These are phyloP conservation scores for Tachysurus fulvidraco DNA, from an alignment of 2,113 vertebrate species.

Conservation along the genomic window DNA sequence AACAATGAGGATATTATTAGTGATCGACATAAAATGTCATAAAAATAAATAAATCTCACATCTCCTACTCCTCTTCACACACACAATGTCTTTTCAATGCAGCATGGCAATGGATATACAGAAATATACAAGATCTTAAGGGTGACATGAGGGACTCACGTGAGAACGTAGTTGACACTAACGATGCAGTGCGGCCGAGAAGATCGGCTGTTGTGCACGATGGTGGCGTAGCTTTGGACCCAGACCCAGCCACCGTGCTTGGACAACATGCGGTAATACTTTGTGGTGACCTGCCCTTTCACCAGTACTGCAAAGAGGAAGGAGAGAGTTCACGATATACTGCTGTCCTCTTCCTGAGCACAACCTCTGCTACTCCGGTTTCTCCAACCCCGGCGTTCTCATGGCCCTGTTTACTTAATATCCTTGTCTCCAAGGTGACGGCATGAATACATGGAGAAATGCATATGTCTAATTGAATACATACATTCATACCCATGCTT, in stretches of 20 bases:
- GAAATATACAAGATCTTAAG: not conserved
- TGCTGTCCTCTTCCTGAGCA: not conserved
- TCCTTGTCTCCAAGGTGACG: slow-evolving; percentile 31
- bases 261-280: slow-evolving; percentile 89
- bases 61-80: not conserved
- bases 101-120: not conserved
- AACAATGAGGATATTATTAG: not conserved
- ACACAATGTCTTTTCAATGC: not conserved
- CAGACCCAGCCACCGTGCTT: slow-evolving; percentile 95
- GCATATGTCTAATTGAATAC: slow-evolving; percentile 29
- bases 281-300: slow-evolving; percentile 94
- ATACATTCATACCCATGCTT: slow-evolving; percentile 34
- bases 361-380: slow-evolving; percentile 9
- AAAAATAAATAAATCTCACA: not conserved
- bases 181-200: slow-evolving; percentile 96
- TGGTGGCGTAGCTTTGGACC: slow-evolving; percentile 94
- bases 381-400: not conserved
- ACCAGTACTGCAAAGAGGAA: slow-evolving; percentile 79
- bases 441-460: slow-evolving; percentile 8
- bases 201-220: slow-evolving; percentile 93
- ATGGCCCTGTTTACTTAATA: slow-evolving; percentile 29
- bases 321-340: slow-evolving; percentile 16
- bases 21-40: not conserved
- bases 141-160: slow-evolving; percentile 77
- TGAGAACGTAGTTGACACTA: slow-evolving; percentile 96